Base-by-base conservation (phyloP, 2,113 vertebrate species). In the Lichenostomus cassidix region DNA sequence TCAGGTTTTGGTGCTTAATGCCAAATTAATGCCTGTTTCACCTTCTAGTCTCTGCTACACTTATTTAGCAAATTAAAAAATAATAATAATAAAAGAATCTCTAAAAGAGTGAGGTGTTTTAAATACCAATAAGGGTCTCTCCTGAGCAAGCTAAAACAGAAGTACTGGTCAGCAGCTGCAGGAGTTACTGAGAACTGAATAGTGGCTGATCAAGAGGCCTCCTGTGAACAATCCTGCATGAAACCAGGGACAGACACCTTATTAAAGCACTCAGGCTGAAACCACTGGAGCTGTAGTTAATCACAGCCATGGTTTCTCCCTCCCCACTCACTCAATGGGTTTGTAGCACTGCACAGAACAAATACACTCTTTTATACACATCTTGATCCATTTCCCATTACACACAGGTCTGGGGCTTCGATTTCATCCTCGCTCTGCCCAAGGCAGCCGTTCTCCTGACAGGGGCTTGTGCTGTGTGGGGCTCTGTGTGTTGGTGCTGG, bases 81-180 rank as follows among this genome's bases (percentile, higher is more conserved):
- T 9, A 46, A 46, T 9, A 67, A 18, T 16, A 60, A 19, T 8
- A n/a, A 28, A 52, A 49, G 2, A 39, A 21, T 42, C 46, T 83
- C 59, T 49, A 78, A 77, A 41, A 84, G 55, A 81, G 37, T 8
- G 47, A 62, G 21, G 42, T 82, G 65, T 71, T 95, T 96, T 91
- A 92, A 96, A 84, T 69, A 89, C 47, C 68, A 82, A 10, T 71
- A 78, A 91, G 21, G 12, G 28, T 82, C 44, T 92, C 74, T 89
- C 69, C 49, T 67, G 91, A 84, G 89, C 58, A 50, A 87, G 65
- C 65, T 79, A 79, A 94, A 97, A 49, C 50, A 68, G 31, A 92
- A 76, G 65, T 50, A 31, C n/a, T n/a, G 31, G 52, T 49, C 31
- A 12, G 78, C 84, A 96, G 87, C 79, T 92, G 95, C 84, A 73